A percentile compares a stretch with the other conserved stretches of the same genome.
Evolutionary conservation across 2,888 invertebrate species (phyloP).

Genomic region (Megamerina dolium): DNA sequence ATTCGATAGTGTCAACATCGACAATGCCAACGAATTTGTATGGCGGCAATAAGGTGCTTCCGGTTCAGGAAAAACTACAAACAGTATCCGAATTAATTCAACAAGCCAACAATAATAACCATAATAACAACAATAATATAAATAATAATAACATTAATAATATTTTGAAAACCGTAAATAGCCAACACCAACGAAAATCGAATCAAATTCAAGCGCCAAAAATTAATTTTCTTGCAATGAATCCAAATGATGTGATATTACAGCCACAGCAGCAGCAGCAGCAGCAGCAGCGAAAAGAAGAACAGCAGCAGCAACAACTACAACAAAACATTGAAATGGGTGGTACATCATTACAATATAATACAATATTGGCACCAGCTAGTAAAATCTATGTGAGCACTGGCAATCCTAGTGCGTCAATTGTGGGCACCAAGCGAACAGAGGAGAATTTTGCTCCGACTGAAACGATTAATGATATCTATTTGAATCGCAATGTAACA

Average conservation of each 20-base stretch:
- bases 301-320: not conserved
- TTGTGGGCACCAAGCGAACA: constrained; percentile 19
- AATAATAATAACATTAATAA: constrained; percentile 19
- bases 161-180: constrained; percentile 11
- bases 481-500: constrained; percentile 42
- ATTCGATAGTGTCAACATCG: constrained; percentile 23
- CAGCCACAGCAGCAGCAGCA: too few species aligned
- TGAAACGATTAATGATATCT: constrained; percentile 45
- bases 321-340: constrained; percentile 12
- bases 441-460: constrained; percentile 25
- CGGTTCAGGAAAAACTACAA: constrained; percentile 41
- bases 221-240: constrained; percentile 36
- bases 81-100: constrained; percentile 36
- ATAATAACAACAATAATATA: constrained; percentile 24
- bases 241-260: constrained; percentile 20
- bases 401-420: constrained; percentile 15
- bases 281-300: not conserved
- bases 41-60: constrained; percentile 36
- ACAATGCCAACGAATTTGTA: not conserved
- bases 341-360: constrained; percentile 29
- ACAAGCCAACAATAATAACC: constrained; percentile 26
- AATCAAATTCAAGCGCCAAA: constrained; percentile 31
- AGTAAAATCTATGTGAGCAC: constrained; percentile 27
- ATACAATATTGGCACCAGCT: constrained; percentile 26
- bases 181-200: constrained; percentile 6